A percentile compares a stretch with the other conserved stretches of the same genome.
Conservation (phyloP, 2,888 invertebrate species). For the Leptinotarsa peninsularis region DNA sequence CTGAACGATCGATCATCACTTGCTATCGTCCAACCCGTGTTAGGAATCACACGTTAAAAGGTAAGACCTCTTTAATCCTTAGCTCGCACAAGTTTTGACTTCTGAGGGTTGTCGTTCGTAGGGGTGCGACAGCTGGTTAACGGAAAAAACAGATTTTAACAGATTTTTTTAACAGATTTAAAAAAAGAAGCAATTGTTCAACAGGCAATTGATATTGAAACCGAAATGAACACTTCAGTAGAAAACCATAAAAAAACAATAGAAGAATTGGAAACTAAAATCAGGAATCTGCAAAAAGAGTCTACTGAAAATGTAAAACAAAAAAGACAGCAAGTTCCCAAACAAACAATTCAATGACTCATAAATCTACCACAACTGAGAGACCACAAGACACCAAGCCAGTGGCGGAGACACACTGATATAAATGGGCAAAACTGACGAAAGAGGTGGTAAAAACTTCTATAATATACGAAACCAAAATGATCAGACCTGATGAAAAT, state of each 20-base stretch:
- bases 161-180: no score
- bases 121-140: no score
- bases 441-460: no score
- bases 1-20: no score
- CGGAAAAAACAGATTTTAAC: no score
- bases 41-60: no score
- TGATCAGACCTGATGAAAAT: no score
- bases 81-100: no score
- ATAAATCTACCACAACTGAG: conserved; percentile 3
- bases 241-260: conserved; percentile 10
- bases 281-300: conserved; percentile 13
- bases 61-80: no score
- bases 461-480: no score
- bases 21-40: no score
- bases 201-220: conserved; percentile 17
- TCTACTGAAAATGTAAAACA: neutral
- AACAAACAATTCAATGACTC: neutral
- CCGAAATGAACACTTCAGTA: conserved; percentile 7
- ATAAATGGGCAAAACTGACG: neutral
- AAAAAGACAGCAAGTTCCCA: conserved; percentile 17
- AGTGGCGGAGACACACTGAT: conserved; percentile 6
- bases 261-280: conserved; percentile 8
- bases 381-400: neutral
- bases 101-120: no score
- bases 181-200: neutral